These are phyloP conservation scores for Drosophila affinis DNA, from an alignment of 2,888 invertebrate genomes.

Conservation along the genomic window DNA sequence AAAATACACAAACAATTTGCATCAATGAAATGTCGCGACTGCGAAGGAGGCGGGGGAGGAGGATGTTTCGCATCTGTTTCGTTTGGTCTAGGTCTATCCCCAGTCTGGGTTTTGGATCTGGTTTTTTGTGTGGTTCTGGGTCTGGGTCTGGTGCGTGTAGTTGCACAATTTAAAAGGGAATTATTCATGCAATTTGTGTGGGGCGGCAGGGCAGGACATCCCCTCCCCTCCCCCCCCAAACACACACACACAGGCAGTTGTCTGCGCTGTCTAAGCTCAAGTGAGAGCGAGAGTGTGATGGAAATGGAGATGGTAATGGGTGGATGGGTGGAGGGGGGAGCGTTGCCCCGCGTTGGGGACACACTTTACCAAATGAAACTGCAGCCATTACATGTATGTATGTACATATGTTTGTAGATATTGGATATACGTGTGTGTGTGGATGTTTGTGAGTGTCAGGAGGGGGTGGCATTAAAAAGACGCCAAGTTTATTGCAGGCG, in stretches of 20 bases:
- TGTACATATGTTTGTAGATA: conserved; percentile 9
- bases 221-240: conserved; percentile 21
- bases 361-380: conserved; percentile 72
- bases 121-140: neutral
- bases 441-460: conserved; percentile 3
- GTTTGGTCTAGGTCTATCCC: conserved; percentile 26
- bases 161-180: conserved; percentile 78
- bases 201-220: conserved; percentile 16
- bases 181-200: conserved; percentile 79
- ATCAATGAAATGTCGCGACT: conserved; percentile 71
- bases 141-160: conserved; percentile 46
- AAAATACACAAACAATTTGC: conserved; percentile 74
- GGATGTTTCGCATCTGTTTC: conserved; percentile 1
- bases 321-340: neutral
- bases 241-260: neutral
- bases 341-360: conserved; percentile 34
- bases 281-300: conserved; percentile 18
- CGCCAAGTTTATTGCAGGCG: conserved; percentile 71
- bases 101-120: conserved; percentile 8
- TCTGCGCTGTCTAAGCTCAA: conserved; percentile 8
- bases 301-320: neutral
- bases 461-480: conserved; percentile 69
- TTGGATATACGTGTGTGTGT: conserved; percentile 1
- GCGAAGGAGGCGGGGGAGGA: neutral
- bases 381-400: conserved; percentile 33